These are phyloP conservation scores for Anisognathus igniventris DNA, from an alignment of 2,797 vertebrate species.

Conservation along the genomic window DNA sequence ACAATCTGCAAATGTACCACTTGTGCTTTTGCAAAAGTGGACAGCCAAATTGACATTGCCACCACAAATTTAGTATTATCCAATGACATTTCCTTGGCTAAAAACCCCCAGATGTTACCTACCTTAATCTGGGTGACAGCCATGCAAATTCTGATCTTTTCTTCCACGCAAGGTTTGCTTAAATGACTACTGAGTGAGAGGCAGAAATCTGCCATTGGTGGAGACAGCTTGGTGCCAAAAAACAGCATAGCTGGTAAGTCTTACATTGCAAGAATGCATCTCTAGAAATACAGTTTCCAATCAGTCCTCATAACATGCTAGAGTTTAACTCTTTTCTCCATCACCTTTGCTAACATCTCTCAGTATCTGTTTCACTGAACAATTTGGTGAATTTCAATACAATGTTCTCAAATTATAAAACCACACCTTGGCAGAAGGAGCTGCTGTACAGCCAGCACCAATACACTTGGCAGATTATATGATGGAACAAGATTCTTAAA, in stretches of 20 bases:
- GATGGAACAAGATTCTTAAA: slow-evolving; percentile 47
- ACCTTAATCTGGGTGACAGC: slow-evolving; percentile 12
- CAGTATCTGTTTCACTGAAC: neutral
- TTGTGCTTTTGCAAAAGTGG: neutral
- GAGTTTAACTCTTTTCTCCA: neutral
- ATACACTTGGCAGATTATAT: slow-evolving; percentile 43
- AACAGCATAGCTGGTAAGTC: neutral
- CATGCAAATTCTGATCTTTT: neutral
- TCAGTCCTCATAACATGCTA: neutral
- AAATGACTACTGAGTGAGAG: neutral
- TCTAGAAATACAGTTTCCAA: neutral
- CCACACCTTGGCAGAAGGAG: neutral
- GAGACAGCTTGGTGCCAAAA: neutral
- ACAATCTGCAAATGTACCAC: slow-evolving; percentile 49
- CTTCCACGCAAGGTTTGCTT: neutral
- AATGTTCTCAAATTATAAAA: neutral
- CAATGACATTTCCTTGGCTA: neutral
- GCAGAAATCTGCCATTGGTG: neutral
- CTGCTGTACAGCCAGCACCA: neutral
- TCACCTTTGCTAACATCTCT: neutral
- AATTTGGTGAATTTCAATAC: neutral
- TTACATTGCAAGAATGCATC: neutral
- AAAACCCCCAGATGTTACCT: neutral
- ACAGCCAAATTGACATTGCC: neutral
- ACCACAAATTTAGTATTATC: neutral